Conservation (phyloP, 2,888 invertebrate genomes). For the Cerceris rybyensis region DNA sequence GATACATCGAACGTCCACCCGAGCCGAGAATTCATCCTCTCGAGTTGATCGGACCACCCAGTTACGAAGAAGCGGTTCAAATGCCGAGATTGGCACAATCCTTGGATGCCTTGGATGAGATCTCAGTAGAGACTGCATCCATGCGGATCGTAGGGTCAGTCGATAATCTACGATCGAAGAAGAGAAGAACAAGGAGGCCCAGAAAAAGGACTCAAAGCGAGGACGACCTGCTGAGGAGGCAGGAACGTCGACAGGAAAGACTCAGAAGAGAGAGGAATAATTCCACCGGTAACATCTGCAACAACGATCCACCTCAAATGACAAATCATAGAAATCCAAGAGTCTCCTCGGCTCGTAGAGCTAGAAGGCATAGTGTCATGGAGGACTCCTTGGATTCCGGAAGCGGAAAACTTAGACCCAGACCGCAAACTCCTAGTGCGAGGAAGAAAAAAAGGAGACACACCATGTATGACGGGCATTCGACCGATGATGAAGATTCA, state of each 20-base stretch:
- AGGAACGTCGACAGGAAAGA: slow-evolving; percentile 71
- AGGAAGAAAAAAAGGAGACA: slow-evolving; percentile 81
- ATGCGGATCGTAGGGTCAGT: slow-evolving; percentile 72
- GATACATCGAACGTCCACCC: slow-evolving; percentile 55
- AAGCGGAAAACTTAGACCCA: slow-evolving; percentile 56
- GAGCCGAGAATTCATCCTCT: slow-evolving; percentile 84
- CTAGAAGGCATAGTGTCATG: slow-evolving; percentile 39
- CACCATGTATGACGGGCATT: slow-evolving; percentile 78
- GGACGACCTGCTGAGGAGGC: slow-evolving; percentile 72
- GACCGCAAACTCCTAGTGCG: slow-evolving; percentile 71
- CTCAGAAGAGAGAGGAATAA: slow-evolving; percentile 60
- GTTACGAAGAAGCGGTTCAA: slow-evolving; percentile 89
- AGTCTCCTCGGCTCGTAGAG: slow-evolving; percentile 15
- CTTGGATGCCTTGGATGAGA: slow-evolving; percentile 74
- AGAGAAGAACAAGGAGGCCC: slow-evolving; percentile 66
- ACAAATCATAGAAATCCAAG: slow-evolving; percentile 23
- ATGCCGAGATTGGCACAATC: slow-evolving; percentile 86
- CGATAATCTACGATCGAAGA: slow-evolving; percentile 74
- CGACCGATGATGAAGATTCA: slow-evolving; percentile 82
- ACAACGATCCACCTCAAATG: slow-evolving; percentile 16
- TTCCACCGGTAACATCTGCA: slow-evolving; percentile 48
- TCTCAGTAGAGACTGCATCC: slow-evolving; percentile 71
- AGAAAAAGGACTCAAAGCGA: slow-evolving; percentile 74
- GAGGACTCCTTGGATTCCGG: slow-evolving; percentile 53
- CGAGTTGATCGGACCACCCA: slow-evolving; percentile 88